Base-by-base conservation (phyloP, 2,113 vertebrate species). In the Macrotus californicus region DNA sequence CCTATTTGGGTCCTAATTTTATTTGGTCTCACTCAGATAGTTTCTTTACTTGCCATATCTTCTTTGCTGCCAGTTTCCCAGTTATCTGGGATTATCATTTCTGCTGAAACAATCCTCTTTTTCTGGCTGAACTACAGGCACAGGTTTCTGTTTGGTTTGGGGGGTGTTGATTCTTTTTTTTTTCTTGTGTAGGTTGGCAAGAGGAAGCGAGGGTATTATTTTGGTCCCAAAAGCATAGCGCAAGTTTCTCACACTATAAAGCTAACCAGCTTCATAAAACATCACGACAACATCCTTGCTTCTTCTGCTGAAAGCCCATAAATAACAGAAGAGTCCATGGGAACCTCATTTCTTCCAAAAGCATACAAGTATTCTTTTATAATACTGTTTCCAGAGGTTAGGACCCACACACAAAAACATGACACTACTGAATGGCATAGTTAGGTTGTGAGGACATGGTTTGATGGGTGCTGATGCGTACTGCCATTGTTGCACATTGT, bases 211-310 rank as follows among this genome's bases (percentile, higher is more conserved):
- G 59, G 46, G 48, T 81, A 93, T 96, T 94, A 96, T 93, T 96
- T 93, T 94, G 77, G 79, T 93, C 75, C 85, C 82, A 41, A 94
- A 94, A 82, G 29, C 73, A 94, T 67, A 96, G 85, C 85, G 97
- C 87, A 96, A 73, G 61, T 97, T 97, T 97, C 92, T 96, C 96
- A 98, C 93, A 59, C 93, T 97, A 88, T 90, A 75, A 46, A 95
- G 81, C 87, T 94, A 98, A 94, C 97, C 95, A 96, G 94, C 80
- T 43, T 73, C 95, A 96, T 95, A 96, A 98, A 98, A 97, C 84
- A 97, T 97, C 97, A 96, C 52, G 91, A 91, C 80, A 94, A 80
- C 56, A 94, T 93, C 48, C 36, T 77, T 2, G 6, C 29, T 36
- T 94, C 95, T 92, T 93, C 29, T 50, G 39, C 52, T 41, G 19